These are phyloP conservation scores for Megalops cyprinoides DNA, from an alignment of 2,797 vertebrate genomes.

Conservation along the genomic window DNA sequence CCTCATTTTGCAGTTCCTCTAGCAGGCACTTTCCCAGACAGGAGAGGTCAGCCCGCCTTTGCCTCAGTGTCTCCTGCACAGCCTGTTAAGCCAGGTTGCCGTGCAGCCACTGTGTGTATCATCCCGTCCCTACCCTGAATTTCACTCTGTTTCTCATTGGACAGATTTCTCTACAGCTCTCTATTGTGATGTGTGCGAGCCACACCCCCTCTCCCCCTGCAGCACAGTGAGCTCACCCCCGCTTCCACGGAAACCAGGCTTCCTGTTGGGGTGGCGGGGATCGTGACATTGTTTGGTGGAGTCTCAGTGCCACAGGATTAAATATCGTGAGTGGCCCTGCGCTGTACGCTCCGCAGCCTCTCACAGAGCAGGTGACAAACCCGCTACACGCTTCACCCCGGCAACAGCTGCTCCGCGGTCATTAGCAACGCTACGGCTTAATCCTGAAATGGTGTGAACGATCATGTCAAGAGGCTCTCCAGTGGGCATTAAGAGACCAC, in stretches of 20 bases:
- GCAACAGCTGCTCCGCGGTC: background rate
- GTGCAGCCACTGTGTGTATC: no score
- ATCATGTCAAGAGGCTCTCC: background rate
- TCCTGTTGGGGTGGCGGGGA: background rate
- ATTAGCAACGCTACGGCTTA: background rate
- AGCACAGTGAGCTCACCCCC: background rate
- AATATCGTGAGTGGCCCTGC: background rate
- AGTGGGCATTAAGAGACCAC: no score
- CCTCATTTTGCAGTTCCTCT: background rate
- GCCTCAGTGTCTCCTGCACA: background rate
- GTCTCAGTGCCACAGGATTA: background rate
- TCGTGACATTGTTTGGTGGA: background rate
- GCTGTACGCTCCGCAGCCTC: background rate
- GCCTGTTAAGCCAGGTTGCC: no score
- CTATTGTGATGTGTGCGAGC: no score
- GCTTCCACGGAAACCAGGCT: background rate
- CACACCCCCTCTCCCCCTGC: background rate
- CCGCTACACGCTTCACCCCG: background rate
- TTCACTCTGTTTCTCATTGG: background rate
- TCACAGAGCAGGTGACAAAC: background rate
- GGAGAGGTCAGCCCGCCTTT: background rate
- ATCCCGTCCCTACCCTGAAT: background rate
- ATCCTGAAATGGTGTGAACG: background rate
- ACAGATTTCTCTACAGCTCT: background rate
- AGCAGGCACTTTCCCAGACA: constrained; percentile 1